Evolutionary conservation across 2,888 invertebrate genomes (phyloP), one percentile per base, ranked within the genome.

Genomic region (Trissolcus japonicus): DNA sequence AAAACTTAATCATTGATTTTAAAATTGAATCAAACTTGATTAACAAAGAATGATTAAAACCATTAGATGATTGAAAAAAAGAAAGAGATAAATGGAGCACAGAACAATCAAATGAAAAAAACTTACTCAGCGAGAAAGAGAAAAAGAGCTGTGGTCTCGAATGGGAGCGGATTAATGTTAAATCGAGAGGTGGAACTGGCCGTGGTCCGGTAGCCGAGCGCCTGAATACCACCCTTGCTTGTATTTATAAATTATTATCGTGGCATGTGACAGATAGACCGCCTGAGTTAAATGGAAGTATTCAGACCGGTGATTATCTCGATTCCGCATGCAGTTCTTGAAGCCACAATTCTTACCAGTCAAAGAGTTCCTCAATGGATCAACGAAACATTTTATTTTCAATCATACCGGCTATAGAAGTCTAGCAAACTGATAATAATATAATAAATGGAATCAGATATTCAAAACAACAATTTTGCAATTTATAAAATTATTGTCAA

Each of bases 241-340:
- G 80, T 84, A 82, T 84, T 84, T 84, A 83, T 83, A 83, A 84
- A 84, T 83, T 82, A 84, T 84, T 83, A 84, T 67, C 81, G 76
- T 79, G 81, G 74, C 81, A 78, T 79, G 81, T 83, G 83, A 84
- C 83, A 82, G 82, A 84, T 83, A 80, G 82, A 81, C 80, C 77
- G 81, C 81, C 72, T 76, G 81, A 80, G 79, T 82, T 82, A 84
- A 84, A 83, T 80, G 82, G 81, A 82, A 81, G 80, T 75, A 80
- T 76, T 80, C 80, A 72, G 72, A 77, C 80, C 76, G 79, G 79
- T 83, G 83, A 83, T 84, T 84, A 83, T 82, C 83, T 81, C 69
- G 80, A 84, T 81, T 80, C 76, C 76, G 60, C 56, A 73, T 73
- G 65, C 77, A 77, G 61, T 77, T 77, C 59, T 77, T 72, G 67